Evolutionary conservation across 1,140 invertebrate species (phyloP).

Genomic region (Leucophenga varia): DNA sequence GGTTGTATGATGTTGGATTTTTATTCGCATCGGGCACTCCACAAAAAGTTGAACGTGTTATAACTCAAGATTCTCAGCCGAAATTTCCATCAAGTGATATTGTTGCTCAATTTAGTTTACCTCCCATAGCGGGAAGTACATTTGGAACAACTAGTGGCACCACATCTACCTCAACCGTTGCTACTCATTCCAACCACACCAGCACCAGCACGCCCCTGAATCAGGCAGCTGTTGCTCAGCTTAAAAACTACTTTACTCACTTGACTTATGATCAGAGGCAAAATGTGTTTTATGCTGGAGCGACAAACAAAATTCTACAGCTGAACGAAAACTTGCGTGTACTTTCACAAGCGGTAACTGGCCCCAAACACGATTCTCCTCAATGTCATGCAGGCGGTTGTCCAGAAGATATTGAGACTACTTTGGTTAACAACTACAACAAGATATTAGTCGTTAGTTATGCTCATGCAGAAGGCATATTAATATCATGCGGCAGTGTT

Average conservation of each 20-base stretch:
- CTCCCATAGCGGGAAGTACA: conserved; percentile 4
- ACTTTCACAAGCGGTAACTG: conserved; percentile 68
- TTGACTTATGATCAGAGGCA: conserved; percentile 59
- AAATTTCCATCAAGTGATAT: conserved; percentile 36
- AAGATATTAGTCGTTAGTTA: conserved; percentile 89
- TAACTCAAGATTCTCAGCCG: not conserved
- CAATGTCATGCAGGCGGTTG: conserved; percentile 86
- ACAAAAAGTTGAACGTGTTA: not conserved
- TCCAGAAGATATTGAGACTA: conserved; percentile 66
- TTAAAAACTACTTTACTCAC: conserved; percentile 59
- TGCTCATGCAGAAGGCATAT: conserved; percentile 64
- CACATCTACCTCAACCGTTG: conserved; percentile 12
- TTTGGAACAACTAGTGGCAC: not conserved
- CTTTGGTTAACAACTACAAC: conserved; percentile 82
- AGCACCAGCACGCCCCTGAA: not conserved
- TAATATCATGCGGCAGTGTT: conserved; percentile 87
- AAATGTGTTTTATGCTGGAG: conserved; percentile 76
- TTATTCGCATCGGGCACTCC: not conserved
- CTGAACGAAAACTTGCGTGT: conserved; percentile 73
- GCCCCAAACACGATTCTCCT: conserved; percentile 80
- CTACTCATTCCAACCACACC: conserved; percentile 21
- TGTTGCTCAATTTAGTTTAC: conserved; percentile 43
- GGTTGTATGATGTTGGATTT: not conserved
- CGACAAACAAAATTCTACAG: conserved; percentile 81
- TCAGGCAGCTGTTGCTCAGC: conserved; percentile 2